A percentile compares a stretch with the other conserved stretches of the same genome.
Conservation (phyloP, 2,888 invertebrate species). For the Orthosia gothica region DNA sequence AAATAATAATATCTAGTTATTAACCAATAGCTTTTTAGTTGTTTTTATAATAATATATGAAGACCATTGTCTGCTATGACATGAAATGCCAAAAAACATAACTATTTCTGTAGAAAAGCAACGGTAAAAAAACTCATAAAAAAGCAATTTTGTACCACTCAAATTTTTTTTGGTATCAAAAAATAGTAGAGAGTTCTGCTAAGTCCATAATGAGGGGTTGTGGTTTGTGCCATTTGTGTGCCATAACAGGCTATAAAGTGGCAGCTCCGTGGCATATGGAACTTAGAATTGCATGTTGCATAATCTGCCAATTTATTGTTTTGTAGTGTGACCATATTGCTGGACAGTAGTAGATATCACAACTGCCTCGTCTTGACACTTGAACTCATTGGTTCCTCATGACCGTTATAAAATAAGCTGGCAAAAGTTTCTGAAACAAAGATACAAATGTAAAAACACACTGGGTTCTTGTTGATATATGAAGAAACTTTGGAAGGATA, state of each 20-base stretch:
- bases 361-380: too few species aligned
- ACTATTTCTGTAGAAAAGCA: background rate
- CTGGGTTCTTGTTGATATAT: background rate
- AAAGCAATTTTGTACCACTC: slow-evolving; percentile 29
- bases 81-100: slow-evolving; percentile 6
- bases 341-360: background rate
- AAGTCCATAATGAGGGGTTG: slow-evolving; percentile 68
- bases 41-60: background rate
- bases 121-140: slow-evolving; percentile 7
- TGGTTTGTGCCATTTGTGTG: slow-evolving; percentile 58
- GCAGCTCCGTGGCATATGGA: slow-evolving; percentile 75
- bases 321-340: slow-evolving; percentile 62
- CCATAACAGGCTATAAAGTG: slow-evolving; percentile 70
- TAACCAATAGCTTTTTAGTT: too few species aligned
- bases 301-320: slow-evolving; percentile 61
- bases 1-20: too few species aligned
- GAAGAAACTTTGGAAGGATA: background rate
- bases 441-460: too few species aligned
- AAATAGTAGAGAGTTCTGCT: slow-evolving; percentile 61
- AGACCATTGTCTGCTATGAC: background rate
- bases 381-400: too few species aligned
- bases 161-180: slow-evolving; percentile 51
- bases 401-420: too few species aligned
- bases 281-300: slow-evolving; percentile 66
- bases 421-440: too few species aligned